These are phyloP conservation scores for Pseudomyrmex flavicornis DNA, from an alignment of 1,140 invertebrate genomes.

Conservation along the genomic window DNA sequence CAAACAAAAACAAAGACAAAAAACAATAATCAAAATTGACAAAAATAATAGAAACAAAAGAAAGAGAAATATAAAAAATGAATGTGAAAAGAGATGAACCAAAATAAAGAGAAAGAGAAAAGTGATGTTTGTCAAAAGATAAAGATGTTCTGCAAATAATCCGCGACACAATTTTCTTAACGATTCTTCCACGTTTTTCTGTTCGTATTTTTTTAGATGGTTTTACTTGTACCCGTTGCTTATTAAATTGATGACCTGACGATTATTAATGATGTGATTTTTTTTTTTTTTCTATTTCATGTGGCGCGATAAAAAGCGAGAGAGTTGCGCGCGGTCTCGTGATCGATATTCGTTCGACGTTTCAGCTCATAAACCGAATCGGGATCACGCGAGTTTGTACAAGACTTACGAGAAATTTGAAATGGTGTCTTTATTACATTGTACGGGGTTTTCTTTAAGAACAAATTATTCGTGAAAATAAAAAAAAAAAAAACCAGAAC, in stretches of 20 bases:
- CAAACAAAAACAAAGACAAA: too few species aligned
- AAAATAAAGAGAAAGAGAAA: not conserved
- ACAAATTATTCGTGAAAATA: not conserved
- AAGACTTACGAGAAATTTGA: too few species aligned
- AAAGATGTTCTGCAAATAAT: not conserved
- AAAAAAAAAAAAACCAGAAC: not conserved
- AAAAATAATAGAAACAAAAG: too few species aligned
- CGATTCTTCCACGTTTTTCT: not conserved
- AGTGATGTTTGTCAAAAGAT: not conserved
- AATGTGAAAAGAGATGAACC: too few species aligned
- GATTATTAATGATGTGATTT: not conserved
- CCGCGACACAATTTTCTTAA: not conserved
- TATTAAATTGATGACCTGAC: constrained; percentile 8
- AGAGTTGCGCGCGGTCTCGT: not conserved
- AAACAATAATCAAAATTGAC: too few species aligned
- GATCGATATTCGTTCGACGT: constrained; percentile 10
- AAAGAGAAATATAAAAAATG: too few species aligned
- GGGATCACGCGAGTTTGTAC: too few species aligned
- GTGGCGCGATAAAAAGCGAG: not conserved
- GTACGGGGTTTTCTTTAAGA: too few species aligned
- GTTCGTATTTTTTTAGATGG: not conserved
- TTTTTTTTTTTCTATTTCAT: constrained; percentile 9
- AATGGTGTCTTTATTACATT: too few species aligned
- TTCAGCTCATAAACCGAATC: not conserved
- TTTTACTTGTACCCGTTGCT: not conserved